A percentile compares a stretch with the other conserved stretches of the same genome.
Evolutionary conservation across 2,888 invertebrate species (phyloP).

Genomic region (Plebejus argus): DNA sequence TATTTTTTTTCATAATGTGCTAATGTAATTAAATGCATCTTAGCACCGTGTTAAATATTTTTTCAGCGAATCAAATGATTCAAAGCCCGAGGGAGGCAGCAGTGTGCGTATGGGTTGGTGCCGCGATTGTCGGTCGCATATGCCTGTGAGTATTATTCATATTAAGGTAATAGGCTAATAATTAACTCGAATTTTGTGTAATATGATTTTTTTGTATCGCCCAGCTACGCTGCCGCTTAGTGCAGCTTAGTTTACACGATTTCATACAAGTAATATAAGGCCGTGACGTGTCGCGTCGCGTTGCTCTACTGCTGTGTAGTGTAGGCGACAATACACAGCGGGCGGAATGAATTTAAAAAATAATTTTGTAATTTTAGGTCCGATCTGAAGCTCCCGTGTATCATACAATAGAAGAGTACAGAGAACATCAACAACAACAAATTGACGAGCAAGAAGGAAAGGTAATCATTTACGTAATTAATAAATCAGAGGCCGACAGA

Average conservation of each 20-base stretch:
- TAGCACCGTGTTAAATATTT: not conserved
- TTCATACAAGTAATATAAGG: too few relatives aligned
- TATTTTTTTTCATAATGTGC: not conserved
- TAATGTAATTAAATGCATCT: not conserved
- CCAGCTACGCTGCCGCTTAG: too few relatives aligned
- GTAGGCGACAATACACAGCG: too few relatives aligned
- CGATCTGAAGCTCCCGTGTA: conserved; percentile 50
- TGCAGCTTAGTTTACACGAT: too few relatives aligned
- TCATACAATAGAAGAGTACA: conserved; percentile 66
- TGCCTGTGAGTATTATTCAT: not conserved
- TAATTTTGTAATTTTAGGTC: conserved; percentile 42
- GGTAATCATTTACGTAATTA: conserved; percentile 42
- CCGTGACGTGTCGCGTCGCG: too few relatives aligned
- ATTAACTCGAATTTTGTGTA: too few relatives aligned
- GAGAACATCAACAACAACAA: conserved; percentile 62
- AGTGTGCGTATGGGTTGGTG: conserved; percentile 75
- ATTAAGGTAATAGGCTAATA: too few relatives aligned
- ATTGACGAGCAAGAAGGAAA: conserved; percentile 53
- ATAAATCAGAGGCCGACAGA: too few relatives aligned
- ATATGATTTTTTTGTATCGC: too few relatives aligned
- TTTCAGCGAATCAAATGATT: not conserved
- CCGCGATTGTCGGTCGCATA: conserved; percentile 67
- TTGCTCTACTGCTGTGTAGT: too few relatives aligned
- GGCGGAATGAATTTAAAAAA: not conserved
- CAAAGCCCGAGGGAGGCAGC: conserved; percentile 22